phyloP scores from a whole-genome alignment of 2,888 invertebrate species.

The Heliconius hortense region DNA sequence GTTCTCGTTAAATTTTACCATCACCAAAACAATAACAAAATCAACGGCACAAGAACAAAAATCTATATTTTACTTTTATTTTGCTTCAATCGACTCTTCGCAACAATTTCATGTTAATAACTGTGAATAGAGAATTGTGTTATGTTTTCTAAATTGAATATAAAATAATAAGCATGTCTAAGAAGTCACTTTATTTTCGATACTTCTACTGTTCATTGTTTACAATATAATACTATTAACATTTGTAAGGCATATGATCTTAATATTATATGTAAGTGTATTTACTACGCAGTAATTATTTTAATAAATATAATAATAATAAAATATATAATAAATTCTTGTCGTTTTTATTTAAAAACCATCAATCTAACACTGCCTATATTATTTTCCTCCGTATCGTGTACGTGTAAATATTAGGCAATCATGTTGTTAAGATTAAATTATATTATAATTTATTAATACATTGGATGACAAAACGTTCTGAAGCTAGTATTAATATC shows the following conservation, averaged over 20 bases:
- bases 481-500: too few relatives aligned
- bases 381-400: too few relatives aligned
- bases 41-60: too few relatives aligned
- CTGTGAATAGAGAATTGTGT: background rate
- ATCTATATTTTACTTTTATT: too few relatives aligned
- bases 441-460: background rate
- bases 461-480: background rate
- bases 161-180: background rate
- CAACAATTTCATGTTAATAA: background rate
- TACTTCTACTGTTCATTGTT: background rate
- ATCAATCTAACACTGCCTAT: background rate
- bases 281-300: background rate
- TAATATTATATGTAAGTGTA: background rate
- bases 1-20: too few relatives aligned
- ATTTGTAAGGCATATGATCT: background rate
- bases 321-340: background rate
- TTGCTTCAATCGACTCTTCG: too few relatives aligned
- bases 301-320: background rate
- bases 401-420: background rate
- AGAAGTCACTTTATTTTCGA: conserved; percentile 3
- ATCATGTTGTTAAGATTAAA: background rate
- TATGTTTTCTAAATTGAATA: background rate
- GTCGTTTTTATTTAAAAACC: background rate
- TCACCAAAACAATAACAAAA: too few relatives aligned
- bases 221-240: too few relatives aligned